Conservation (phyloP, 2,888 invertebrate genomes). For the Andrena flavipes region DNA sequence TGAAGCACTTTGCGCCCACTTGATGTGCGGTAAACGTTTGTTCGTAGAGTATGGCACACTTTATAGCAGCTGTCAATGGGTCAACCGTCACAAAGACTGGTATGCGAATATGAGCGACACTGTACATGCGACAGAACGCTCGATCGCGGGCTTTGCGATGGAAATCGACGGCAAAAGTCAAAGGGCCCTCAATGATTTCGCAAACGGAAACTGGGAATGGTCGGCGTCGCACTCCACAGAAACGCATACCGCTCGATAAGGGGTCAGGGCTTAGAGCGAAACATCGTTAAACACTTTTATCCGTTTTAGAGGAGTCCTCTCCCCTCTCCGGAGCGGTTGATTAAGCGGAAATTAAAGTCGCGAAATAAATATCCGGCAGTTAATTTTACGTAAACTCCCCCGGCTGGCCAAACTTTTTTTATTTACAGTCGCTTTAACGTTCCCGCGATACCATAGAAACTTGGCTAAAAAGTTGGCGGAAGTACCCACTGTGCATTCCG, state of each 20-base stretch:
- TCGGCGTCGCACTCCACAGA: not conserved
- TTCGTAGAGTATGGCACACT: conserved; percentile 31
- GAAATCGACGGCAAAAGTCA: conserved; percentile 22
- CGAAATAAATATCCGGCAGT: conserved; percentile 18
- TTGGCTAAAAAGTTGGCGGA: conserved; percentile 19
- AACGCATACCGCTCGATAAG: conserved; percentile 14
- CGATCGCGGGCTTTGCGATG: conserved; percentile 24
- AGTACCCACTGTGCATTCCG: not conserved
- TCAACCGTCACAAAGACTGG: conserved; percentile 32
- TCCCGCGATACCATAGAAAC: not conserved
- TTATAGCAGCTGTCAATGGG: conserved; percentile 43
- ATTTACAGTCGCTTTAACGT: conserved; percentile 7
- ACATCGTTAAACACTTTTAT: conserved; percentile 16
- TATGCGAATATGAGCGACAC: conserved; percentile 13
- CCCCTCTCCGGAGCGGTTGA: not conserved
- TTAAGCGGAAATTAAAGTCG: conserved; percentile 13
- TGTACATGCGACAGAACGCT: conserved; percentile 24
- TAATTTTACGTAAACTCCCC: not conserved
- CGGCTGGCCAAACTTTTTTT: not conserved
- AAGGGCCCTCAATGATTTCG: conserved; percentile 47
- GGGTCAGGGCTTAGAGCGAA: not conserved
- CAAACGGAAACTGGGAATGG: not conserved
- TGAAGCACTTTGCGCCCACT: conserved; percentile 11
- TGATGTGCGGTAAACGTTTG: conserved; percentile 23
- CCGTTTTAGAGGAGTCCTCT: not conserved